phyloP scores from a whole-genome alignment of 2,113 vertebrate species.

The Pontoporia blainvillei region DNA sequence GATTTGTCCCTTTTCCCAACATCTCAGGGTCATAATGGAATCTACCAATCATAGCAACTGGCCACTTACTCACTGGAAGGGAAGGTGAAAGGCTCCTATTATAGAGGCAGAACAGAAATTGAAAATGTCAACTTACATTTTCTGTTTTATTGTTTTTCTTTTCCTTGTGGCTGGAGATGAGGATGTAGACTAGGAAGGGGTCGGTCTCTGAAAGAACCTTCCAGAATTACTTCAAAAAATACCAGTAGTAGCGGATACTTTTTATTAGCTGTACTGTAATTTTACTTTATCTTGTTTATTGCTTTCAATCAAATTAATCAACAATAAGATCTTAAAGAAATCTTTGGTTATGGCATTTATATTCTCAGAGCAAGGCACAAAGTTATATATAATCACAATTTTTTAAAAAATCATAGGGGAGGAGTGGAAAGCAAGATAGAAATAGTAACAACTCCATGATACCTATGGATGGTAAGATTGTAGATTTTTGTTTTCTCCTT shows the following conservation, averaged over 20 bases:
- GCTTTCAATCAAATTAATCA: not conserved
- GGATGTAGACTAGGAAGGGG: not conserved
- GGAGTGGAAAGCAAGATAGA: not conserved
- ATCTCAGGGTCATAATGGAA: not conserved
- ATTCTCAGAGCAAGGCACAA: not conserved
- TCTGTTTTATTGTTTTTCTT: constrained; percentile 3
- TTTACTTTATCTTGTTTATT: not conserved
- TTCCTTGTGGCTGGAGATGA: not conserved
- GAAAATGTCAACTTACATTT: not conserved
- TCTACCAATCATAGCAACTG: not conserved
- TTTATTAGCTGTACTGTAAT: not conserved
- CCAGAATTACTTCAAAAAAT: not conserved
- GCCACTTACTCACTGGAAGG: not conserved
- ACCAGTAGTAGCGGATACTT: not conserved
- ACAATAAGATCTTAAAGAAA: not conserved
- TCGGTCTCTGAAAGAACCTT: not conserved
- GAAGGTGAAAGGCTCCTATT: not conserved
- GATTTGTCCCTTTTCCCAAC: not conserved
- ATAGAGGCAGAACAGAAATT: not conserved
- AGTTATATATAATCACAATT: not conserved
- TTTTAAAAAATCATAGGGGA: not conserved
- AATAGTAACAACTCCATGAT: not conserved
- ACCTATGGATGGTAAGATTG: not conserved
- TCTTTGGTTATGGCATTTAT: not conserved
- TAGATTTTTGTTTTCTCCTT: not conserved